Percentiles rank a stretch among this genome's conserved stretches.
Conservation (phyloP, 2,113 vertebrate genomes). For the Odocoileus hemionus region DNA sequence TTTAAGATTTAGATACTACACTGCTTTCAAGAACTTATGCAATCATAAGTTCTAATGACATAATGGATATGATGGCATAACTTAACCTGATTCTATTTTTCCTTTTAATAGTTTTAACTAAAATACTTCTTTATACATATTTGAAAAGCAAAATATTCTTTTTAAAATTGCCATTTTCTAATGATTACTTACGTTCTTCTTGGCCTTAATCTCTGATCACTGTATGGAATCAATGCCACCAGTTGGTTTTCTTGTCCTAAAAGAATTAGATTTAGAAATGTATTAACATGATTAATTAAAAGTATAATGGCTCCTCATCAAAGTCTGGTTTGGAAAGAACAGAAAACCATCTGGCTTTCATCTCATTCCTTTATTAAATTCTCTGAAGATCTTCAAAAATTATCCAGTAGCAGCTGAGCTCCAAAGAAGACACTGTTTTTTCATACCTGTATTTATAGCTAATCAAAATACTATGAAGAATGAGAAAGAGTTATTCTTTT, state of each 20-base stretch:
- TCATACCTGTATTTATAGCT: not conserved
- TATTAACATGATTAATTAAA: conserved; percentile 41
- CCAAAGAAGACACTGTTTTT: not conserved
- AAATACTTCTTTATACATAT: not conserved
- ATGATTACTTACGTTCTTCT: conserved; percentile 93
- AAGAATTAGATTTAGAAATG: conserved; percentile 42
- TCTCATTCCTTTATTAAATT: not conserved
- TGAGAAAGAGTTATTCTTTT: not conserved
- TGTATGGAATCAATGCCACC: conserved; percentile 98
- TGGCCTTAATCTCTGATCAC: conserved; percentile 93
- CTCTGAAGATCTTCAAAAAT: not conserved
- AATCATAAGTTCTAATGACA: not conserved
- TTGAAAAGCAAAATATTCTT: not conserved
- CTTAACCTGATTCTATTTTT: not conserved
- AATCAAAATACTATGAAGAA: not conserved
- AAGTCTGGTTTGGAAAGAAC: not conserved
- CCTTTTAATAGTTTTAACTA: not conserved
- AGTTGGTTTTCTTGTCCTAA: conserved; percentile 98
- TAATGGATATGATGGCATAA: not conserved
- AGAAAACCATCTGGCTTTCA: not conserved
- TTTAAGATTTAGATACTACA: not conserved
- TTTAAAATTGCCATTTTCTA: not conserved
- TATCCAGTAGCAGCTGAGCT: not conserved
- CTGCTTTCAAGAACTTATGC: not conserved
- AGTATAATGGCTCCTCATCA: not conserved